A percentile compares a stretch with the other conserved stretches of the same genome.
These are phyloP conservation scores for Acholoe squamosa DNA, from an alignment of 2,888 invertebrate genomes.

Conservation along the genomic window DNA sequence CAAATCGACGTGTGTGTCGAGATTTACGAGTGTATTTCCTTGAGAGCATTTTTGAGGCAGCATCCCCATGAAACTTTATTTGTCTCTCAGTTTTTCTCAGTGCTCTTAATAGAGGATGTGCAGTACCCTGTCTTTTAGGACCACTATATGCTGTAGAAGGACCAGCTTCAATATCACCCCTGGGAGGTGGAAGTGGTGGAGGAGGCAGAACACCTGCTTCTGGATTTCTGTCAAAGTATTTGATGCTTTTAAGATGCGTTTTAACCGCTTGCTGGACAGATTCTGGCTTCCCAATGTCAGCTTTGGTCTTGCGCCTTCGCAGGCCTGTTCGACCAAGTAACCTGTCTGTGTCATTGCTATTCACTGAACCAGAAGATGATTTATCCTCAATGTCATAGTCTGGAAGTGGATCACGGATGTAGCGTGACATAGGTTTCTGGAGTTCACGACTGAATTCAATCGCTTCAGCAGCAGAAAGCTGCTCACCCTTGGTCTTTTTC, in stretches of 20 bases:
- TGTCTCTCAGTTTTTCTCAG: neutral
- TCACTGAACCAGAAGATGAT: neutral
- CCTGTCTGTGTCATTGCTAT: neutral
- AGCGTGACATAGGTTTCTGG: constrained; percentile 49
- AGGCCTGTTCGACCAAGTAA: neutral
- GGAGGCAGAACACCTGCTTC: neutral
- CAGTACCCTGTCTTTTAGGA: neutral
- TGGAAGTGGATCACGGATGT: constrained; percentile 11
- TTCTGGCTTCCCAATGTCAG: neutral
- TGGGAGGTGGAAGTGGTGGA: neutral
- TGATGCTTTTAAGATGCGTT: neutral
- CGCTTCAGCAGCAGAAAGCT: constrained; percentile 47
- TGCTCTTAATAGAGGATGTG: neutral
- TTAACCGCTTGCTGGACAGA: neutral
- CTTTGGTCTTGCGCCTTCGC: constrained; percentile 26
- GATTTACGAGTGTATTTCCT: neutral
- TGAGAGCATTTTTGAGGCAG: neutral
- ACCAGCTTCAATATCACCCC: neutral
- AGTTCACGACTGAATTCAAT: constrained; percentile 49
- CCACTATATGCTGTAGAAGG: neutral
- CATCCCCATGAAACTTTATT: neutral
- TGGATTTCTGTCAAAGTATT: neutral
- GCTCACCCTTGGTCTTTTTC: constrained; percentile 40
- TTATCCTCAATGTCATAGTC: constrained; percentile 36
- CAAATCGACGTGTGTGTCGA: neutral